A percentile compares a stretch with the other conserved stretches of the same genome.
These are phyloP conservation scores for Etheostoma spectabile DNA, from an alignment of 2,113 vertebrate species.

Conservation along the genomic window DNA sequence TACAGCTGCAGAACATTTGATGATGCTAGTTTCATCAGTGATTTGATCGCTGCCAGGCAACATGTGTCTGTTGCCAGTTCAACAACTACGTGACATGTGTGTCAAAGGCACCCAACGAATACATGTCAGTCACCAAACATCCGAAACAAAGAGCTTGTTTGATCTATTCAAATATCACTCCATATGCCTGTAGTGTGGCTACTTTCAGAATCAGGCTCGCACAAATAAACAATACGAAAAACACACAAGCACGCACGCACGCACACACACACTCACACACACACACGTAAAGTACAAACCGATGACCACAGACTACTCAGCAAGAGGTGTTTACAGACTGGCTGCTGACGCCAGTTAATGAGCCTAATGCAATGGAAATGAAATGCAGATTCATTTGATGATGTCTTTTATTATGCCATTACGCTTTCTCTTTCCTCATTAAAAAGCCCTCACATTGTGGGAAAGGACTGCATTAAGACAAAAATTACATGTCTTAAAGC, in stretches of 20 bases:
- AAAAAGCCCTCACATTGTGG: constrained; percentile 58
- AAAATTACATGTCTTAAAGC: constrained; percentile 44
- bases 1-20: constrained; percentile 11
- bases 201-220: constrained; percentile 26
- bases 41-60: constrained; percentile 64
- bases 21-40: constrained; percentile 24
- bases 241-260: background rate
- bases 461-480: constrained; percentile 62
- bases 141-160: constrained; percentile 55
- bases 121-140: constrained; percentile 21
- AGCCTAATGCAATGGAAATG: constrained; percentile 83
- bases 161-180: constrained; percentile 49
- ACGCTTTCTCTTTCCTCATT: constrained; percentile 76
- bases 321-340: constrained; percentile 71
- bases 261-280: background rate
- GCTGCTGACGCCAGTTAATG: constrained; percentile 76
- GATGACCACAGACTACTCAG: constrained; percentile 52
- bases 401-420: constrained; percentile 84
- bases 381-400: constrained; percentile 78
- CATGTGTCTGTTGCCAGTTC: constrained; percentile 6
- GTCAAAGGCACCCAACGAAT: constrained; percentile 7
- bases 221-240: constrained; percentile 28
- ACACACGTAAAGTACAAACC: constrained; percentile 41
- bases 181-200: constrained; percentile 16
- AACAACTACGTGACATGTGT: constrained; percentile 17